phyloP scores from a whole-genome alignment of 2,113 vertebrate species.

The Scomber scombrus region DNA sequence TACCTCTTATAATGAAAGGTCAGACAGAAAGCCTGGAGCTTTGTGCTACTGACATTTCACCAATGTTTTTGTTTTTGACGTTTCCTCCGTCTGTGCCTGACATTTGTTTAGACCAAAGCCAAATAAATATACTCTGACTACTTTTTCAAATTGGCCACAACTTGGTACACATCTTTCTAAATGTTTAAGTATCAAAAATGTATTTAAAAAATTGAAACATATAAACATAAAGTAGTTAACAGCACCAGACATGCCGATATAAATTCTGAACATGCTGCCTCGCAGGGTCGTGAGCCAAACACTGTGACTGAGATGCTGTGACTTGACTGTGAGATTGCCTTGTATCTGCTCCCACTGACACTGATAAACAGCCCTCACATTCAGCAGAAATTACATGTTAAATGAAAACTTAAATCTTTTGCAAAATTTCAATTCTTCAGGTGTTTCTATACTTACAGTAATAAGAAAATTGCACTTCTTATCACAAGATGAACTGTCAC shows the following conservation, averaged over 20 bases:
- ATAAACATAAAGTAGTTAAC: neutral
- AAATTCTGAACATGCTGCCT: slow-evolving; percentile 21
- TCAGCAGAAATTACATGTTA: slow-evolving; percentile 4
- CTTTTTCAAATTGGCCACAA: too few relatives aligned
- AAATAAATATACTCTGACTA: neutral
- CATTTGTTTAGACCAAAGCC: neutral
- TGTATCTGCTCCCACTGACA: slow-evolving; percentile 43
- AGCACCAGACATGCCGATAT: neutral
- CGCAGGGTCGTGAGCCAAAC: neutral
- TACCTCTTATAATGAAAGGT: neutral
- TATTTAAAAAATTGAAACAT: neutral
- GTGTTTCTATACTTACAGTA: slow-evolving; percentile 1
- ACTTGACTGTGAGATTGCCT: slow-evolving; percentile 13
- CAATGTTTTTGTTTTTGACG: neutral
- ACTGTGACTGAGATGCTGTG: slow-evolving; percentile 22
- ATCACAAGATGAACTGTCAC: slow-evolving; percentile 17
- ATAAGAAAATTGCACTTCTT: slow-evolving; percentile 51
- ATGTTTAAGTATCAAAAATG: neutral
- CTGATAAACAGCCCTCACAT: slow-evolving; percentile 53
- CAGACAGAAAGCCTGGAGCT: slow-evolving; percentile 6
- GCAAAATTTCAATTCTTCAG: neutral
- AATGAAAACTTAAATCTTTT: slow-evolving; percentile 20
- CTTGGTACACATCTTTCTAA: too few relatives aligned
- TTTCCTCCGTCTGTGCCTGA: neutral
- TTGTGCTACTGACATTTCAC: slow-evolving; percentile 7